phyloP scores from a whole-genome alignment of 2,888 invertebrate species.

The Bugula neritina region DNA sequence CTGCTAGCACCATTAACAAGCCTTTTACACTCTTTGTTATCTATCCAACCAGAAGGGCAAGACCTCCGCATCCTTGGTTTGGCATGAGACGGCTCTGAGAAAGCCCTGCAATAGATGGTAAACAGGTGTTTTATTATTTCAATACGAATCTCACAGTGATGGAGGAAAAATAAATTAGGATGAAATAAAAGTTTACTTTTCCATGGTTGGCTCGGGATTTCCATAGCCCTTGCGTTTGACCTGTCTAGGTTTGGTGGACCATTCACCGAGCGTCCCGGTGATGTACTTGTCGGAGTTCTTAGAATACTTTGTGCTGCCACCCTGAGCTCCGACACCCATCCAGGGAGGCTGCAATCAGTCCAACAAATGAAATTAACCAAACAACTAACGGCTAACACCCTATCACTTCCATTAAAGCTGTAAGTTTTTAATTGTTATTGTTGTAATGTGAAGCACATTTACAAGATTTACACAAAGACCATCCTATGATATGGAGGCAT shows the following conservation, averaged over 20 bases:
- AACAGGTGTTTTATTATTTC: too few relatives aligned
- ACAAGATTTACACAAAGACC: too few relatives aligned
- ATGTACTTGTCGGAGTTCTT: slow-evolving; percentile 26
- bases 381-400: neutral
- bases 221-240: neutral
- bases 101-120: neutral
- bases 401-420: neutral
- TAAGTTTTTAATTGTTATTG: too few relatives aligned
- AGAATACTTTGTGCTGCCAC: slow-evolving; percentile 6
- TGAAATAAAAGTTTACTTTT: neutral
- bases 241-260: neutral
- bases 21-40: slow-evolving; percentile 39
- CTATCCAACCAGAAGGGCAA: slow-evolving; percentile 22
- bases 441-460: too few relatives aligned
- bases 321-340: slow-evolving; percentile 12
- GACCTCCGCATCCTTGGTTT: slow-evolving; percentile 7
- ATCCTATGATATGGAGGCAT: too few relatives aligned
- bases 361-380: neutral
- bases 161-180: too few relatives aligned
- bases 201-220: slow-evolving; percentile 6
- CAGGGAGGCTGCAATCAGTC: neutral
- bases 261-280: slow-evolving; percentile 8
- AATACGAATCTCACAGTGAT: too few relatives aligned
- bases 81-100: neutral
- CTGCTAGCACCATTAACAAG: slow-evolving; percentile 48